Conservation (phyloP, 2,113 vertebrate genomes). For the Fulmarus glacialis region DNA sequence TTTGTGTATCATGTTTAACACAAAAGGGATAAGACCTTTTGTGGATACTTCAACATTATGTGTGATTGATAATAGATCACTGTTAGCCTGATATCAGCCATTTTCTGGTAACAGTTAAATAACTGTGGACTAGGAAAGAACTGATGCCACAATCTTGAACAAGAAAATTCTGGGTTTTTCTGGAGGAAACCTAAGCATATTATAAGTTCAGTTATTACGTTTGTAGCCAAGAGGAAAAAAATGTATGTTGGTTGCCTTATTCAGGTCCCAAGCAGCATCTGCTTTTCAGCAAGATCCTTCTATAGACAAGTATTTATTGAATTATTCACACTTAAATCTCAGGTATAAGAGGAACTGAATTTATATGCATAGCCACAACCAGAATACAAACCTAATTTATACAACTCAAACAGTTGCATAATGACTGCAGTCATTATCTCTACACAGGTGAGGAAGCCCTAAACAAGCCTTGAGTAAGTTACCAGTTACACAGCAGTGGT, state of each 20-base stretch:
- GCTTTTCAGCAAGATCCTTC: background rate
- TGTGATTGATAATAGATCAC: background rate
- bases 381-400: background rate
- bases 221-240: background rate
- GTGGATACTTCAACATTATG: background rate
- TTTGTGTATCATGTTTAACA: background rate
- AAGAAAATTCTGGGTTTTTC: background rate
- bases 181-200: background rate
- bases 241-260: background rate
- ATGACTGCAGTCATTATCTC: background rate
- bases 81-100: background rate
- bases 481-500: background rate
- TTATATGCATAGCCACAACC: background rate
- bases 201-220: background rate
- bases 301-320: background rate
- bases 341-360: background rate
- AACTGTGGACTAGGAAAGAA: background rate
- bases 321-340: background rate
- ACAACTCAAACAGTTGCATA: background rate
- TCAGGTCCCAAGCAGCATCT: background rate
- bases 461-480: background rate
- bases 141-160: background rate
- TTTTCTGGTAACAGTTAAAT: background rate
- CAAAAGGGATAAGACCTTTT: background rate
- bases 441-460: background rate